A percentile compares a stretch with the other conserved stretches of the same genome.
Evolutionary conservation across 2,113 vertebrate genomes (phyloP).

Genomic region (Chloebia gouldiae): DNA sequence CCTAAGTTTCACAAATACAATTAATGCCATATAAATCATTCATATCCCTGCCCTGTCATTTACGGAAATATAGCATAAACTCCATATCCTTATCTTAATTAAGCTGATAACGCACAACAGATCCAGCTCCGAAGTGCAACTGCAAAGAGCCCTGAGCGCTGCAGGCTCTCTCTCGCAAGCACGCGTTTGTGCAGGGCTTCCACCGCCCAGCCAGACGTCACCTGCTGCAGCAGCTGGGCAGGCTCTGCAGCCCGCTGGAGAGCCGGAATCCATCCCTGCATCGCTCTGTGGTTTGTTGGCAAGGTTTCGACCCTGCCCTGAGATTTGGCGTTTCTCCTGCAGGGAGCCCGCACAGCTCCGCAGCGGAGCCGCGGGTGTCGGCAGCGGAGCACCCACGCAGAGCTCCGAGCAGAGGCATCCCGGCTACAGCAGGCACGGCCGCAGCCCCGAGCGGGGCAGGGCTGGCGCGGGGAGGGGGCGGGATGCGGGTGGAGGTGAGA

Average conservation of each 20-base stretch:
- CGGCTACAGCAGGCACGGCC: neutral
- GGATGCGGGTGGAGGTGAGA: neutral
- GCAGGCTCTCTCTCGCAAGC: fast-evolving
- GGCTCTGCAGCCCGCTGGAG: neutral
- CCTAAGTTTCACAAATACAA: neutral
- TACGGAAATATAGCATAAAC: neutral
- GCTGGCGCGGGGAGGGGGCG: neutral
- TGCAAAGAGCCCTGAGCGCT: neutral
- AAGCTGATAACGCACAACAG: neutral
- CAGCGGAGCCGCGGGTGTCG: neutral
- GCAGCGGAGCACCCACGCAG: neutral
- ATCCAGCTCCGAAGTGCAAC: neutral
- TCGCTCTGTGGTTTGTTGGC: neutral
- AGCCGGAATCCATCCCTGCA: neutral
- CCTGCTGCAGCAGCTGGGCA: neutral
- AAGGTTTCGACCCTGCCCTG: neutral
- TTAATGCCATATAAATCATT: constrained; percentile 28
- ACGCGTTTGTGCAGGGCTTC: fast-evolving
- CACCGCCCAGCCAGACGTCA: neutral
- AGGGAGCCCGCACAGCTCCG: neutral
- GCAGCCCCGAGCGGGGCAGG: neutral
- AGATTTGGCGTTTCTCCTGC: neutral
- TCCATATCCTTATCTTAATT: constrained; percentile 28
- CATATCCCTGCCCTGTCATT: neutral
- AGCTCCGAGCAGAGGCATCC: neutral